Percentiles rank a stretch among this genome's conserved stretches.
phyloP scores from a whole-genome alignment of 37 sponge, comb jelly and placozoan genomes.

The Spongia lamella region DNA sequence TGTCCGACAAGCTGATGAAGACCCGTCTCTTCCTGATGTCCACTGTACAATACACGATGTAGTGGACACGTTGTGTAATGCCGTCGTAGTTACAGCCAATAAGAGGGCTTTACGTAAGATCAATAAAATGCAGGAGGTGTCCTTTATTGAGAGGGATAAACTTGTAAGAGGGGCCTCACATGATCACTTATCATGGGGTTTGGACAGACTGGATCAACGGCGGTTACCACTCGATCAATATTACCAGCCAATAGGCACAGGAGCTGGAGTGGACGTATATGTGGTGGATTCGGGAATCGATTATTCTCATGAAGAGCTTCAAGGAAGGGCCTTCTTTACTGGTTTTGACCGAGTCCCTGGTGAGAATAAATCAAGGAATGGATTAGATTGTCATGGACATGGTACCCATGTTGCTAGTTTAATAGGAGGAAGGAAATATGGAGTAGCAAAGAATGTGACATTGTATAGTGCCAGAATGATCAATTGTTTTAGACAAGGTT shows the following conservation, averaged over 20 bases:
- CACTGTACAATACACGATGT: no score
- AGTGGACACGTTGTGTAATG: no score
- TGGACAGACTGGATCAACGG: conserved; percentile 69
- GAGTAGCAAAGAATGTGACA: conserved; percentile 41
- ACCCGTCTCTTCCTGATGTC: no score
- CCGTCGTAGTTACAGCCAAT: no score
- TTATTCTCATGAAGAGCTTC: conserved; percentile 59
- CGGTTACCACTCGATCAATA: conserved; percentile 29
- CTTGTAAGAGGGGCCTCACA: conserved; percentile 34
- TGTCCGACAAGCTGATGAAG: no score
- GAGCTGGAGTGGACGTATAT: conserved; percentile 76
- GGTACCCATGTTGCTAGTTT: conserved; percentile 50
- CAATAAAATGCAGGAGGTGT: conserved; percentile 40
- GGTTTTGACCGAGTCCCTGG: not conserved
- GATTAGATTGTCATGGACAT: conserved; percentile 24
- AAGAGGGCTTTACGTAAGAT: no score
- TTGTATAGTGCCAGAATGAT: conserved; percentile 64
- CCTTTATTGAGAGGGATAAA: conserved; percentile 54
- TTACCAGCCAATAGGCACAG: conserved; percentile 56
- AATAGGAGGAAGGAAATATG: conserved; percentile 53
- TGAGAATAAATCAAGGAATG: conserved; percentile 5
- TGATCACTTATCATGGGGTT: conserved; percentile 34
- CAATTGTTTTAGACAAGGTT: conserved; percentile 48
- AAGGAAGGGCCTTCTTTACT: conserved; percentile 47
- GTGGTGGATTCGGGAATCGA: conserved; percentile 67